phyloP scores from a whole-genome alignment of 2,797 vertebrate genomes.

The Cyprinella venusta region DNA sequence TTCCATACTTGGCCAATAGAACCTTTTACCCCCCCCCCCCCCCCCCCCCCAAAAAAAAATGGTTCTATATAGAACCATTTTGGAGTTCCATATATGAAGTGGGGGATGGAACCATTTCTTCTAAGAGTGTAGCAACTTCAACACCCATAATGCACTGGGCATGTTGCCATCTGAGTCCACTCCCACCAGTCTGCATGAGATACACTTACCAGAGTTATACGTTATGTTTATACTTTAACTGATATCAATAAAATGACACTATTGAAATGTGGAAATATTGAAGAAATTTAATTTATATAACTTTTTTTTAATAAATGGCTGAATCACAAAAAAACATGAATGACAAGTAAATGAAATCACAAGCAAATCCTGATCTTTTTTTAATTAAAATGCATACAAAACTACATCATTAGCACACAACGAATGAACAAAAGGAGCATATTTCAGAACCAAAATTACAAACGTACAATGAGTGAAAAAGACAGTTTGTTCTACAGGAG shows the following conservation, averaged over 20 bases:
- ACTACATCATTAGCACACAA: slow-evolving; percentile 80
- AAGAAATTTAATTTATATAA: neutral
- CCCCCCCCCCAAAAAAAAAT: too few relatives aligned
- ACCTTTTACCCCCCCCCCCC: too few relatives aligned
- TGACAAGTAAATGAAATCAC: slow-evolving; percentile 34
- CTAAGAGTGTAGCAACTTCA: neutral
- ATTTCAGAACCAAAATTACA: slow-evolving; percentile 71
- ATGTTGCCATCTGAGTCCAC: neutral
- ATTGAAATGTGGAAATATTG: slow-evolving; percentile 9
- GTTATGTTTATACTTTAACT: too few relatives aligned
- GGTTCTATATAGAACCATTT: too few relatives aligned
- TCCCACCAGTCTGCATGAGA: neutral
- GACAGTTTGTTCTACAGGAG: slow-evolving; percentile 67
- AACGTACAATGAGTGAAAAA: slow-evolving; percentile 65
- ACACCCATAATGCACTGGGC: neutral
- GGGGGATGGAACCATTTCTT: too few relatives aligned
- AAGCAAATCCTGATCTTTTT: slow-evolving; percentile 63
- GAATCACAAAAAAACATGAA: slow-evolving; percentile 27
- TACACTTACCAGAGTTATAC: neutral
- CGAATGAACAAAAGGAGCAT: slow-evolving; percentile 75
- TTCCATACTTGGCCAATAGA: too few relatives aligned
- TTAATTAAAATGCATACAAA: slow-evolving; percentile 84
- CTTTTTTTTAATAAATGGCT: slow-evolving; percentile 18
- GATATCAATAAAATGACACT: slow-evolving; percentile 3
- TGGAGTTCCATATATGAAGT: too few relatives aligned